A percentile compares a stretch with the other conserved stretches of the same genome.
Conservation (phyloP, 2,888 invertebrate genomes). For the Dendrolimus pini region DNA sequence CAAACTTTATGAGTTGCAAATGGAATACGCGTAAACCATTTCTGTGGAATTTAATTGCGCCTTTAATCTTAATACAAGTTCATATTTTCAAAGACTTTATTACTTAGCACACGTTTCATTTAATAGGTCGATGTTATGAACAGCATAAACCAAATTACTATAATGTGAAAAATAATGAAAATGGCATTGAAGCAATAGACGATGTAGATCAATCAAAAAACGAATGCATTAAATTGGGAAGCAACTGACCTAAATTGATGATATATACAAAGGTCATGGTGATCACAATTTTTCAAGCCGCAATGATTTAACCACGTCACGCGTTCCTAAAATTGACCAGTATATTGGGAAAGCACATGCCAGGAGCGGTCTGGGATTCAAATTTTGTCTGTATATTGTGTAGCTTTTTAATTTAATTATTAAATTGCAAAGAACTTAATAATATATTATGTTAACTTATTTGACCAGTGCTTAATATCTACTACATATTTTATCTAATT, state of each 20-base stretch:
- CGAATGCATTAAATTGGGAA: slow-evolving; percentile 15
- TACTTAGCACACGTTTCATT: background rate
- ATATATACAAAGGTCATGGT: slow-evolving; percentile 26
- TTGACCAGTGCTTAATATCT: no score
- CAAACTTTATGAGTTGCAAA: slow-evolving; percentile 59
- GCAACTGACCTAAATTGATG: slow-evolving; percentile 40
- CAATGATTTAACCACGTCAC: background rate
- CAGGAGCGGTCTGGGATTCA: no score
- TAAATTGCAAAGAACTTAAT: no score
- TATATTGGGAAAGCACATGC: no score
- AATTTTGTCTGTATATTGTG: no score
- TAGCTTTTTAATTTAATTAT: no score
- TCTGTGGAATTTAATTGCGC: slow-evolving; percentile 26
- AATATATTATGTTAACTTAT: no score
- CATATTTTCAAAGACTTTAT: background rate
- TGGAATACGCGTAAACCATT: slow-evolving; percentile 39
- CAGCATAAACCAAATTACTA: slow-evolving; percentile 9
- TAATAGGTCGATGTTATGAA: background rate
- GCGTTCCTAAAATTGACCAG: no score
- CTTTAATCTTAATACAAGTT: slow-evolving; percentile 26
- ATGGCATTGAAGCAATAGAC: background rate
- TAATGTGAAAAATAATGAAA: background rate
- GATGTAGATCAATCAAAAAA: background rate
- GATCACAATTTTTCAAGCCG: slow-evolving; percentile 20
- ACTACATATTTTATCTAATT: no score